phyloP scores from a whole-genome alignment of 2,888 invertebrate species.

The Autographa gamma region DNA sequence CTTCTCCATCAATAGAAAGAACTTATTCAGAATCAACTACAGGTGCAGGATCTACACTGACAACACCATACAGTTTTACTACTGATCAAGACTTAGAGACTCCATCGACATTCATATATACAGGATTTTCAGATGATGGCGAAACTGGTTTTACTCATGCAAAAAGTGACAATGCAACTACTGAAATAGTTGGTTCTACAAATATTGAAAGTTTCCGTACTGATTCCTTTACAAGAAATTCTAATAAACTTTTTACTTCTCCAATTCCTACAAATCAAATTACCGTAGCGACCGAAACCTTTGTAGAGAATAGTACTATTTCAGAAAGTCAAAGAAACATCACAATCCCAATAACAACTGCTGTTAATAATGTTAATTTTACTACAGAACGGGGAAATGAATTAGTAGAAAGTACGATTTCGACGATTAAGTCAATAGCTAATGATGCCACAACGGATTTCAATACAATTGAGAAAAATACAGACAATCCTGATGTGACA shows the following conservation, averaged over 20 bases:
- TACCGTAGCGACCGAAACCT: conserved; percentile 15
- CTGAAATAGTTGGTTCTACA: background rate
- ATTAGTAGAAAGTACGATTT: background rate
- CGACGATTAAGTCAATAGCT: conserved; percentile 7
- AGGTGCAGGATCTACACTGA: conserved; percentile 9
- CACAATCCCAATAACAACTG: conserved; percentile 13
- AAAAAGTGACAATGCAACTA: background rate
- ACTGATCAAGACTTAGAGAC: background rate
- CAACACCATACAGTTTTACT: conserved; percentile 7
- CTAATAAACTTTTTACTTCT: conserved; percentile 3
- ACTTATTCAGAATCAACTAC: conserved; percentile 6
- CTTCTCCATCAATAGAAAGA: conserved; percentile 17
- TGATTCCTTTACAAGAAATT: background rate
- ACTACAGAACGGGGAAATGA: conserved; percentile 9
- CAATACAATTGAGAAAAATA: background rate
- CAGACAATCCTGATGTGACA: background rate
- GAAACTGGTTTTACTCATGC: background rate
- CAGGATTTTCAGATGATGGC: background rate
- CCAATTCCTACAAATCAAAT: conserved; percentile 13
- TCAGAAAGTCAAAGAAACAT: background rate
- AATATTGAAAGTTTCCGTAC: background rate
- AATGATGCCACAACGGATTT: background rate
- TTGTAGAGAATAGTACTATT: conserved; percentile 1
- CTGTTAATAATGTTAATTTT: background rate
- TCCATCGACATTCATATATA: conserved; percentile 16